phyloP scores from a whole-genome alignment of 2,113 vertebrate species.

The Mustelus asterias region DNA sequence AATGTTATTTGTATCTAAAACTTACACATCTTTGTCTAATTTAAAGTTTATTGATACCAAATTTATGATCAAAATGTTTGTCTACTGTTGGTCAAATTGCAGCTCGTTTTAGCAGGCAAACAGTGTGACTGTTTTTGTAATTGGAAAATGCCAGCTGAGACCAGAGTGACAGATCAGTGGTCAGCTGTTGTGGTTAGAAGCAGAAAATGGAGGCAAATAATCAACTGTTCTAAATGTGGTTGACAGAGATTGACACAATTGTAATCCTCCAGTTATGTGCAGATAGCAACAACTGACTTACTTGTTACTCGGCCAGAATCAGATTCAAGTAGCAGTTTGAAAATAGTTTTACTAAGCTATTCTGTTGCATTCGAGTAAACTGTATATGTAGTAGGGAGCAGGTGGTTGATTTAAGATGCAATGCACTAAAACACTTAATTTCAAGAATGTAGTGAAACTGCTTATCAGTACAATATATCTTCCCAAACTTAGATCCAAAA shows the following conservation, averaged over 20 bases:
- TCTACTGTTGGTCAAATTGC: slow-evolving; percentile 50
- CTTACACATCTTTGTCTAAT: slow-evolving; percentile 64
- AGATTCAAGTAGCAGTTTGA: slow-evolving; percentile 56
- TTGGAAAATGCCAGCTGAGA: slow-evolving; percentile 40
- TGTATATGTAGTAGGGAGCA: slow-evolving; percentile 58
- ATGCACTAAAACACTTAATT: slow-evolving; percentile 74
- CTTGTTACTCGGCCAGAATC: slow-evolving; percentile 37
- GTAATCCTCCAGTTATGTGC: slow-evolving; percentile 17
- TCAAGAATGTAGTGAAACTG: slow-evolving; percentile 79
- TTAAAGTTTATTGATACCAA: slow-evolving; percentile 63
- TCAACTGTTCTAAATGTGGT: slow-evolving; percentile 25
- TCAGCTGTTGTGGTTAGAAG: slow-evolving; percentile 10
- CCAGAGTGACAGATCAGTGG: slow-evolving; percentile 44
- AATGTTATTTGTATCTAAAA: slow-evolving; percentile 51
- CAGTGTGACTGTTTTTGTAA: slow-evolving; percentile 37
- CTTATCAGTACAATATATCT: slow-evolving; percentile 66
- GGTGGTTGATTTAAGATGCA: slow-evolving; percentile 57
- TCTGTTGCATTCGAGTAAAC: slow-evolving; percentile 48
- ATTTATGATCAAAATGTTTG: slow-evolving; percentile 56
- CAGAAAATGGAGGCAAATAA: slow-evolving; percentile 22
- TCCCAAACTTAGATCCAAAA: slow-evolving; percentile 65
- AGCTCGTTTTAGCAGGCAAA: slow-evolving; percentile 52
- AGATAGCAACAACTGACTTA: neutral
- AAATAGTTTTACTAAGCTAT: slow-evolving; percentile 54
- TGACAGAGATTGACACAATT: neutral